These are phyloP conservation scores for Listrodromus nycthemerus DNA, from an alignment of 2,888 invertebrate species.

Conservation along the genomic window DNA sequence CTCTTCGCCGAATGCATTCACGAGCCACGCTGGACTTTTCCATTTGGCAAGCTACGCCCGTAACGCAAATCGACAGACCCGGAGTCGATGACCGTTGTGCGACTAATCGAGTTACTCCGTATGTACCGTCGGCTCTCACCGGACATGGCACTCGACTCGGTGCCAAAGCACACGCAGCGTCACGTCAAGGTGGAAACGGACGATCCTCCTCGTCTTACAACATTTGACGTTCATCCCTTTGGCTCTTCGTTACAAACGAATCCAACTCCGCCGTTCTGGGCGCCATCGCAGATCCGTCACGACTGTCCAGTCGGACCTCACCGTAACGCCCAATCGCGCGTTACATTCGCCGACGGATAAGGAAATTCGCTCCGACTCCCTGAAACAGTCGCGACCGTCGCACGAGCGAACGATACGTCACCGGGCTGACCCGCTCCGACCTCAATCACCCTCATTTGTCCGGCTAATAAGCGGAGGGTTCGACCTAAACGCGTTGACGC, in stretches of 20 bases:
- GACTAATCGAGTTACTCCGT: constrained; percentile 33
- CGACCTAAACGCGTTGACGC: not conserved
- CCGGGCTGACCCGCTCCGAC: not conserved
- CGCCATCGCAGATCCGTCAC: not conserved
- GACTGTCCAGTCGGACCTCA: too few relatives aligned
- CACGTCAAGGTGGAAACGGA: not conserved
- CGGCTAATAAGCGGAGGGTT: not conserved
- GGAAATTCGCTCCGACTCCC: constrained; percentile 7
- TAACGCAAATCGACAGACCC: not conserved
- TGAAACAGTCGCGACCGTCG: not conserved
- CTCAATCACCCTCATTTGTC: constrained; percentile 3
- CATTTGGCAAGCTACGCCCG: not conserved
- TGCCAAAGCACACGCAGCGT: not conserved
- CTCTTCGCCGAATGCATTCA: not conserved
- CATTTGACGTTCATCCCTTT: not conserved
- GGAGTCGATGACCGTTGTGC: constrained; percentile 10
- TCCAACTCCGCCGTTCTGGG: not conserved
- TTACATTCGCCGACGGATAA: not conserved
- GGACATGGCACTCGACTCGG: not conserved
- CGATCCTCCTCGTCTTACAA: not conserved
- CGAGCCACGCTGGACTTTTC: not conserved
- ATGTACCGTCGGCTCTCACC: not conserved
- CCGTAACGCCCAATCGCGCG: constrained; percentile 1
- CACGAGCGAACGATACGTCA: constrained; percentile 1
- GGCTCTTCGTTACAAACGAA: not conserved